Base-by-base conservation (phyloP, 2,797 vertebrate species). In the Catharus ustulatus region DNA sequence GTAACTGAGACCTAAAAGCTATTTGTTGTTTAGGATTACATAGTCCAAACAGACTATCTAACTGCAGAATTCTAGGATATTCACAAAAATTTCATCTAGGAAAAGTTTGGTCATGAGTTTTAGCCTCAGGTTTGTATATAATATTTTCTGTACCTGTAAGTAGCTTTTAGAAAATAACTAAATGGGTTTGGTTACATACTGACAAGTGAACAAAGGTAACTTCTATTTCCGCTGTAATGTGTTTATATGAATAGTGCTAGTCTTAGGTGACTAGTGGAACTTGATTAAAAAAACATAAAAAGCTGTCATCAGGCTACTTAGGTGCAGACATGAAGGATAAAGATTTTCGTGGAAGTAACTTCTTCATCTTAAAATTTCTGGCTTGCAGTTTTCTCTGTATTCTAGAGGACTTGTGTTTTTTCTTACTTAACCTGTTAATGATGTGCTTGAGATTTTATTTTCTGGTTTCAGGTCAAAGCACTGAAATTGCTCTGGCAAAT, bases 401-500 rank as follows among this genome's bases (percentile, higher is more conserved):
- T 77, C 59, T 67, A 62, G 55, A 87, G 24, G 34, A 38, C 71
- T 66, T 74, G 10, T 8, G 2, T 94, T 80, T 90, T 82, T 66
- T 76, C 72, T 93, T 48, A 62, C 51, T 87, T 84, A 26, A 61
- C 20, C 58, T 92, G 30, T 77, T 96, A 82, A 49, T 19, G 2
- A 62, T 7, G 5, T 80, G 59, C 62, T 91, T 84, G 59, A 80
- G 68, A 75, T 91, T 92, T 87, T 88, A 81, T 61, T 58, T 90
- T 51, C 88, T 71, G 49, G 30, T 84, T 81, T 81, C 51, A 76
- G 57, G 46, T 93, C 79, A 90, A 40, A 94, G 75, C 83, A 77
- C 24, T 76, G 83, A 71, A 84, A 77, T 55, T 45, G 43, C 46
- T 85, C n/a, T 80, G 55, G 68, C 80, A 86, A 68, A 83, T 73